Base-by-base conservation (phyloP, 1,140 invertebrate species). In the Drosophila eugracilis region DNA sequence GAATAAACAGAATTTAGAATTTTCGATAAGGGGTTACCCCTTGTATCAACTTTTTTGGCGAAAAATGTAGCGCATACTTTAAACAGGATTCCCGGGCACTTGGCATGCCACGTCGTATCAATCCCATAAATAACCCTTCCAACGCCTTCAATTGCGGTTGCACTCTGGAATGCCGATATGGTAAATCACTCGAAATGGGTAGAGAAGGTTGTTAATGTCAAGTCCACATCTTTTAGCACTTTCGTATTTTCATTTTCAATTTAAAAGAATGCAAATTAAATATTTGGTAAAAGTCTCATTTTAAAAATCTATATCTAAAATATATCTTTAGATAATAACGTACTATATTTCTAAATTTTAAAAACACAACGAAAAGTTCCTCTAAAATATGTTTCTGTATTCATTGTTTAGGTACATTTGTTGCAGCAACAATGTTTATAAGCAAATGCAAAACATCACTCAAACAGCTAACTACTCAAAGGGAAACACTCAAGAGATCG, bases 91-190 rank as follows among this genome's bases (percentile, higher is more conserved):
- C 12, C 21, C 21, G 21, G 12, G 4, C 57, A 26, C 36, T 39
- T 49, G 19, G 57, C 57, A 59, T 58, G 28, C 57, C 45, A 12
- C 12, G 19, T 28, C 26, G 49, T 22, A 28, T 52, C 9, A 12
- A 21, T 12, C 26, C 52, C 69, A 76, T 74, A 76, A 76, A 76
- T 67, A 59, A 75, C 74, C 57, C 70, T 58, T 21, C 14, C 22
- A 34, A 28, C 50, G 45, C 65, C 26, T 75, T 69, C 49, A 47
- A 66, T 21, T 21, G 34, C 32, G 47, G 9, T 19, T 24, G 42
- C 63, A 45, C 54, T 63, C 9, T 37, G 54, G 69, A 73, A 73
- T 76, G 73, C 39, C 54, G 69, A 19, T 22, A 57, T 45, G 37
- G 24, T 44, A 50, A 50, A 26, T 44, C 48, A 42, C 28, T 34